Base-by-base conservation (phyloP, 2,797 vertebrate species). In the Vultur gryphus region DNA sequence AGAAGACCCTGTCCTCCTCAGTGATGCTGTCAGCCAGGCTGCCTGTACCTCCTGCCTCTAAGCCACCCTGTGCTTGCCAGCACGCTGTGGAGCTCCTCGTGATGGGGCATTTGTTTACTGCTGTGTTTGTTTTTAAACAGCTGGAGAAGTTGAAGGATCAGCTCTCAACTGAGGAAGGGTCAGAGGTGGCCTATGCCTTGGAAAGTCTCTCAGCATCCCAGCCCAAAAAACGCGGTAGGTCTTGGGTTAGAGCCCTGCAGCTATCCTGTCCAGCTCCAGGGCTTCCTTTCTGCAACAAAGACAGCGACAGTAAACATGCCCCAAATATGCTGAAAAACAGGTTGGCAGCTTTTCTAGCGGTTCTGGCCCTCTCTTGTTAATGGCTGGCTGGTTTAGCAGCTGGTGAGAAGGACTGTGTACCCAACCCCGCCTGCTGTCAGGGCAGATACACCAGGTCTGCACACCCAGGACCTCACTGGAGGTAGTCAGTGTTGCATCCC, bases 81-180 rank as follows among this genome's bases (percentile, higher is more conserved):
- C 3, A 5, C 6, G 13, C 13, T 39, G 44, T 43, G 37, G 25
- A 88, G 24, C 43, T 80, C 61, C 37, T 78, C 44, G 1, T 1
- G 16, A 3, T 11, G 35, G 51, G 33, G 16, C 29, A 19, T 57
- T 71, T 48, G 57, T 78, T 96, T 73, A 95, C 76, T 90, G 33
- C 24, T 90, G 41, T 93, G 41, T 94, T 91, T 95, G 35, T 85
- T 71, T 96, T 96, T 76, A 55, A 84, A 93, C 52, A 98, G 96
- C 87, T 98, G 91, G 95, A 97, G 94, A 98, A 97, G 48, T 90
- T 98, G 59, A 97, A 98, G 90, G 89, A 97, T 62, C 94, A 96
- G 64, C 62, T 97, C 48, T 91, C 71, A 76, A 7, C 92, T 66
- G 90, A 90, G 73, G 94, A 98, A 9, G 86, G 92, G 52, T 82